phyloP scores from a whole-genome alignment of 2,888 invertebrate species.

The Acrobasis repandana region DNA sequence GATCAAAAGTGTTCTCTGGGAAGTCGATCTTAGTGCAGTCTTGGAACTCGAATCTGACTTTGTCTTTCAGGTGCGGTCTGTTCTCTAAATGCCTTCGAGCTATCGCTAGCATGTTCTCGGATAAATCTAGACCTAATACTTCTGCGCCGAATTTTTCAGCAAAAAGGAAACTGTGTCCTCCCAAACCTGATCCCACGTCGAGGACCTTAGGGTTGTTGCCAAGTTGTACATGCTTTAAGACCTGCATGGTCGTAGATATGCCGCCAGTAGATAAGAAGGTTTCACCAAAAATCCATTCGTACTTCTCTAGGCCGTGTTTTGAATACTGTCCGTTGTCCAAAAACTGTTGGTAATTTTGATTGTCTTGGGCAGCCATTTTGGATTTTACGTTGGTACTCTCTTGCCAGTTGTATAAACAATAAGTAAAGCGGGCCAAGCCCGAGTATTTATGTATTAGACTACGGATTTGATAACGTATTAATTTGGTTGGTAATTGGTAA shows the following conservation, averaged over 20 bases:
- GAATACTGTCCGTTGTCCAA: constrained; percentile 26
- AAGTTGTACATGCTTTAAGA: neutral
- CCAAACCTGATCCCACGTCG: constrained; percentile 20
- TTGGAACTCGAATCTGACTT: constrained; percentile 8
- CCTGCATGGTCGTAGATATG: neutral
- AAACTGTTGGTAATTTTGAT: constrained; percentile 24
- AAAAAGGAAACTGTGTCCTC: constrained; percentile 26
- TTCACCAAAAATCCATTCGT: constrained; percentile 27
- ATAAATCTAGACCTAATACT: constrained; percentile 23
- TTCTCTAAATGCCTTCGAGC: constrained; percentile 17
- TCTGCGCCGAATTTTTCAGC: constrained; percentile 27
- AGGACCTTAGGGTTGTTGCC: constrained; percentile 4
- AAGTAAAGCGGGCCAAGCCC: too few species aligned
- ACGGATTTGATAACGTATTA: too few species aligned
- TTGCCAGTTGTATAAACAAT: too few species aligned
- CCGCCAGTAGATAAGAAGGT: constrained; percentile 11
- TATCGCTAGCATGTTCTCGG: constrained; percentile 24
- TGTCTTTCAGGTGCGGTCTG: constrained; percentile 1
- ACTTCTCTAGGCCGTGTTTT: constrained; percentile 24
- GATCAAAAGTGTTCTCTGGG: constrained; percentile 23
- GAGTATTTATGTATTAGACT: too few species aligned
- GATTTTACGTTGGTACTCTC: too few species aligned
- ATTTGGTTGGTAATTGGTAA: too few species aligned
- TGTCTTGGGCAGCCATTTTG: too few species aligned
- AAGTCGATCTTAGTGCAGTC: constrained; percentile 11